Evolutionary conservation across 2,113 vertebrate species (phyloP).

Genomic region (Orientallactaga bullata): DNA sequence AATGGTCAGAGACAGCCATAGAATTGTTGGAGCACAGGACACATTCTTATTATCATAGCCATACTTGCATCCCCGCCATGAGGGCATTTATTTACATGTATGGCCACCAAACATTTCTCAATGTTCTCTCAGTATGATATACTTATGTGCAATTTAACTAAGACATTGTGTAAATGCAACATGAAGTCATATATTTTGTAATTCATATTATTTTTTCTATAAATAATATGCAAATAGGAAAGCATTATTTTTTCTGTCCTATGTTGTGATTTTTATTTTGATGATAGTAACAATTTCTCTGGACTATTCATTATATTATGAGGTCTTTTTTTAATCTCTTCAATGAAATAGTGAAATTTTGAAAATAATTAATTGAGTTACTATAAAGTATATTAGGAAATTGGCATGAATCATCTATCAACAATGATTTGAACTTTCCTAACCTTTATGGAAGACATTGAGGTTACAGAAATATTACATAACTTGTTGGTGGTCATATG

Average conservation of each 20-base stretch:
- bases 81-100: not conserved
- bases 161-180: not conserved
- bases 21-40: not conserved
- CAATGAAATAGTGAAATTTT: conserved; percentile 14
- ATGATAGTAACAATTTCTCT: not conserved
- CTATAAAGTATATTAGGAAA: not conserved
- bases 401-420: not conserved
- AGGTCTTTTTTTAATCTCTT: not conserved
- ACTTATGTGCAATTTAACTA: conserved; percentile 17
- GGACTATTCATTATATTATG: not conserved
- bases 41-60: not conserved
- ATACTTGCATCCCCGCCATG: not conserved
- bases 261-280: not conserved
- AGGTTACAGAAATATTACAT: not conserved
- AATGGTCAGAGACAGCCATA: not conserved
- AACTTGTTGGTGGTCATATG: not conserved
- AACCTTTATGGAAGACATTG: not conserved
- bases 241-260: not conserved
- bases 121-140: not conserved
- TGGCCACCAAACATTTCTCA: not conserved
- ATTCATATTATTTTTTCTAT: conserved; percentile 6
- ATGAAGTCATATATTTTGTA: not conserved
- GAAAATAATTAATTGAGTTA: not conserved
- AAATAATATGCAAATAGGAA: conserved; percentile 19
- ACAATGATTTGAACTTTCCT: not conserved